Percentiles rank a stretch among this genome's conserved stretches.
These are phyloP conservation scores for Oryctolagus cuniculus DNA, from an alignment of 2,113 vertebrate genomes.

Conservation along the genomic window DNA sequence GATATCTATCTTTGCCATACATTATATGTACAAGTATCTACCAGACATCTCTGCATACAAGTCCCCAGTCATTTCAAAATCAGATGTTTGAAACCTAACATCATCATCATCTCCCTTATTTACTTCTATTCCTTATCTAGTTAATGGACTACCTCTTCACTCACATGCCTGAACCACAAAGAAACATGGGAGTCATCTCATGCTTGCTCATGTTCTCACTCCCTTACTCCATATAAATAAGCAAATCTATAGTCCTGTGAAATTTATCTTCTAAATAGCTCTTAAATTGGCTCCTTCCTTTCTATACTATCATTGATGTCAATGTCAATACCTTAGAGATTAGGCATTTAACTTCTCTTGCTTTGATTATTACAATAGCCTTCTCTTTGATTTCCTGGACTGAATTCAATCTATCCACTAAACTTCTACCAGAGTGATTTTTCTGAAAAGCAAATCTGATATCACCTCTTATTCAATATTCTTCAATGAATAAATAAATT, in stretches of 20 bases:
- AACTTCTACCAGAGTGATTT: background rate
- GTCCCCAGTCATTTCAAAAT: background rate
- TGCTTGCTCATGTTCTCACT: background rate
- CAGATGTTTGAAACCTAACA: background rate
- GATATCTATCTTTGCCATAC: conserved; percentile 39
- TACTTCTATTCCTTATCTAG: background rate
- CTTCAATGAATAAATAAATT: background rate
- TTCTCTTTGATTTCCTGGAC: background rate
- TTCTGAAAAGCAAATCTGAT: background rate
- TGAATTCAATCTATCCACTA: background rate
- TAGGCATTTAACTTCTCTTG: background rate
- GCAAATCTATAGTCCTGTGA: background rate
- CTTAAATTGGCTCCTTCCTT: background rate
- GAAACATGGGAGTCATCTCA: background rate
- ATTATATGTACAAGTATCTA: background rate
- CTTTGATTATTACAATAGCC: background rate
- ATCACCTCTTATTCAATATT: background rate
- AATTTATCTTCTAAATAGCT: background rate
- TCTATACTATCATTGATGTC: background rate
- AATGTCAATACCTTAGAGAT: background rate
- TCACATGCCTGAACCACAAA: conserved; percentile 1
- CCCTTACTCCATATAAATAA: background rate
- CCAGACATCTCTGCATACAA: background rate
- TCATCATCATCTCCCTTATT: background rate
- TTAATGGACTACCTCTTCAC: conserved; percentile 5